Conservation (phyloP, 2,888 invertebrate genomes). For the Amaurobius ferox region DNA sequence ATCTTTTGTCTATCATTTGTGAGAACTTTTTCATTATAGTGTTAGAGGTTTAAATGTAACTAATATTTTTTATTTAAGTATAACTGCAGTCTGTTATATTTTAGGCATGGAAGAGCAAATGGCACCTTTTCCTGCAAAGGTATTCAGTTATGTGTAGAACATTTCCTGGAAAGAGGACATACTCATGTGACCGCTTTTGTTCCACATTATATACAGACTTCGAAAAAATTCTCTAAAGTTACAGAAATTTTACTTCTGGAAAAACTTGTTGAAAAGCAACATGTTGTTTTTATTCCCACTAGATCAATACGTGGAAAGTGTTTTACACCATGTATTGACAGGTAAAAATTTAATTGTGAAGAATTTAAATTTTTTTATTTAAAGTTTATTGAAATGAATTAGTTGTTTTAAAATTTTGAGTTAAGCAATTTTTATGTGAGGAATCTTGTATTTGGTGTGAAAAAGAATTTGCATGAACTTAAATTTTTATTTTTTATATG, state of each 20-base stretch:
- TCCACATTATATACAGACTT: conserved; percentile 82
- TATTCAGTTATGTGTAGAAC: conserved; percentile 86
- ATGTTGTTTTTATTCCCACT: conserved; percentile 86
- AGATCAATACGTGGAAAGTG: conserved; percentile 82
- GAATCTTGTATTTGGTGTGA: no score
- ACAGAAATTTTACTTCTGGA: conserved; percentile 83
- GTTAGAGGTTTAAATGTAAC: no score
- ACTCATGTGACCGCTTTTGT: conserved; percentile 83
- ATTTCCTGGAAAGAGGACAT: conserved; percentile 85
- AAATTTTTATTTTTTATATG: no score
- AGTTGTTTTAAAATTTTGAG: no score
- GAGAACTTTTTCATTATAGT: no score
- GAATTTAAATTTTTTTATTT: no score
- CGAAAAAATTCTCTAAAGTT: conserved; percentile 77
- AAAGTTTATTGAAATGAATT: no score
- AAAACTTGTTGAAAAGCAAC: conserved; percentile 81
- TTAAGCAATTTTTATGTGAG: no score
- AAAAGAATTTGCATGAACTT: no score
- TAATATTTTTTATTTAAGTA: no score
- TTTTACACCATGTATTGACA: conserved; percentile 85
- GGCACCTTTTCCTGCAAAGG: conserved; percentile 85
- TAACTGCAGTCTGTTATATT: no score
- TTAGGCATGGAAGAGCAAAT: conserved; percentile 81
- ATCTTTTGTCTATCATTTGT: no score
- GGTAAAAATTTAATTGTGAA: conserved; percentile 79